phyloP scores from a whole-genome alignment of 2,113 vertebrate species.

The Cynopterus brachyotis region DNA sequence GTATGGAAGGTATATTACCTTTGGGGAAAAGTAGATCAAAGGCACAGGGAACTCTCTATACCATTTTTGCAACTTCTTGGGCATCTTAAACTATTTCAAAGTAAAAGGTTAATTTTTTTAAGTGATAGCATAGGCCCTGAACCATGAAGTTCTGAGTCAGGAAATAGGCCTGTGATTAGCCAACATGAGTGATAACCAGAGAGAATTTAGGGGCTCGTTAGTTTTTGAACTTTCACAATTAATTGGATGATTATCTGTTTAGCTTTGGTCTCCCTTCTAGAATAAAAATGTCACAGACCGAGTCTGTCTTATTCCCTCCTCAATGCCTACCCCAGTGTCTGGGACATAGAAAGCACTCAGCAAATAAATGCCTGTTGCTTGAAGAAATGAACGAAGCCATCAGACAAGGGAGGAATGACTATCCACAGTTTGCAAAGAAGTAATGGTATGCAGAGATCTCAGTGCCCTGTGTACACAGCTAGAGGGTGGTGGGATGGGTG shows the following conservation, averaged over 20 bases:
- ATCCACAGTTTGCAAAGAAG: not conserved
- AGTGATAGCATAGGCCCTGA: not conserved
- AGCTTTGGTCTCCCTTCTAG: not conserved
- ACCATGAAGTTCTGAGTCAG: not conserved
- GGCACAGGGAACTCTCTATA: not conserved
- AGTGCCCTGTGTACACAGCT: rapidly evolving
- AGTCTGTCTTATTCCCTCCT: not conserved
- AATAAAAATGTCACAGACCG: not conserved
- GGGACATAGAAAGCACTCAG: not conserved
- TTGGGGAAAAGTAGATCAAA: not conserved
- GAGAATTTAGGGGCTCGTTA: not conserved
- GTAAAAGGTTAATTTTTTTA: not conserved
- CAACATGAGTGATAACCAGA: not conserved
- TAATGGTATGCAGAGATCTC: not conserved
- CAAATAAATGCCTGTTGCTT: not conserved
- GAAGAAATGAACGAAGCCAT: not conserved
- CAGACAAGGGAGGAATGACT: not conserved
- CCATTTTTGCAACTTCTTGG: not conserved
- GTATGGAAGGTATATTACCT: not conserved
- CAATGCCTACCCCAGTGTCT: not conserved
- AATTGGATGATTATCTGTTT: not conserved
- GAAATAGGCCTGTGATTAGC: not conserved
- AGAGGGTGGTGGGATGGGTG: not conserved
- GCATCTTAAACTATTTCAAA: slow-evolving; percentile 1
- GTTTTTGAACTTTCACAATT: not conserved